Evolutionary conservation across 2,113 vertebrate species (phyloP).

Genomic region (Spilogale gracilis): DNA sequence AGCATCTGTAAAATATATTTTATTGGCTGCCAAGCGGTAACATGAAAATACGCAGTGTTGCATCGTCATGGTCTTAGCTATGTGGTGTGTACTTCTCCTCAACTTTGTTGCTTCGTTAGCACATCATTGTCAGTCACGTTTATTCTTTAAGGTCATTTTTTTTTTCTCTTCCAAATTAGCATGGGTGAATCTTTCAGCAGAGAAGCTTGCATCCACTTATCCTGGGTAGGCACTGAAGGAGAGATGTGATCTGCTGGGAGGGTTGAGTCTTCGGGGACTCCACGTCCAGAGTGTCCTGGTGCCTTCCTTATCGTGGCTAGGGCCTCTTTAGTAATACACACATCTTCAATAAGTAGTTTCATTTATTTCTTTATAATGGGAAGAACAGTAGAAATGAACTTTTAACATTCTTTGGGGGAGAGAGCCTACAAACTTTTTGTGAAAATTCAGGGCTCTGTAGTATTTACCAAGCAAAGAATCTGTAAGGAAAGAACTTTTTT

Average conservation of each 20-base stretch:
- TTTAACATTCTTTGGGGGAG: neutral
- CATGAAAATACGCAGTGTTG: neutral
- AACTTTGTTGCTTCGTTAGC: neutral
- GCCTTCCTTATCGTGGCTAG: neutral
- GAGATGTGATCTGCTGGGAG: neutral
- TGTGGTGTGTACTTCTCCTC: no score
- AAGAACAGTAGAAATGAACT: neutral
- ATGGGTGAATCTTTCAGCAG: neutral
- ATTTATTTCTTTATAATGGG: neutral
- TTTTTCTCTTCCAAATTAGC: neutral
- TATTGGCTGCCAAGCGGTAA: neutral
- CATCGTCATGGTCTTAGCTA: neutral
- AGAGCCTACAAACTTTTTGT: neutral
- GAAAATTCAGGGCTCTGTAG: neutral
- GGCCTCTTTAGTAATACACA: neutral
- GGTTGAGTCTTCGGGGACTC: neutral
- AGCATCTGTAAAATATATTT: neutral
- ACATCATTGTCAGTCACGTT: neutral
- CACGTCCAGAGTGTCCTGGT: neutral
- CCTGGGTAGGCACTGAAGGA: neutral
- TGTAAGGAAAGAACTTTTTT: neutral
- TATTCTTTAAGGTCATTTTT: neutral
- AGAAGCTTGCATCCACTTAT: neutral
- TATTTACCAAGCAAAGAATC: neutral
- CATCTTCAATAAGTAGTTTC: neutral